Conservation (phyloP, 2,113 vertebrate genomes). For the Acanthisitta chloris region DNA sequence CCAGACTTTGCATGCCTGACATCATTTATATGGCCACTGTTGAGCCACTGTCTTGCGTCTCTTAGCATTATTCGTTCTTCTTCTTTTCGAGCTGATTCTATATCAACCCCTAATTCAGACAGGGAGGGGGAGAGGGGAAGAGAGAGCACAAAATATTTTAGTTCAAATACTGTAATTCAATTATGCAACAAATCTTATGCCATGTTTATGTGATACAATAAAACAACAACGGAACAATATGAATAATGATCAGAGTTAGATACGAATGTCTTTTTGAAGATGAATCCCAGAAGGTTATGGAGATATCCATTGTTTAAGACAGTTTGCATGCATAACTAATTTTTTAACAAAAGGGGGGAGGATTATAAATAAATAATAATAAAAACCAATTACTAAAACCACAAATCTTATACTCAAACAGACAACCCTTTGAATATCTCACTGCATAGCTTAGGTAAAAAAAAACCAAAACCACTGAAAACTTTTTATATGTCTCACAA, state of each 20-base stretch:
- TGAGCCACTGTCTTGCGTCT: slow-evolving; percentile 96
- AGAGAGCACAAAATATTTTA: background rate
- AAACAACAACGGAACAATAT: background rate
- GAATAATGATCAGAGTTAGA: background rate
- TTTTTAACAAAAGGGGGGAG: background rate
- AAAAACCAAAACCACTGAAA: background rate
- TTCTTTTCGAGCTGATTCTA: slow-evolving; percentile 96
- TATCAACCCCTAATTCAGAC: slow-evolving; percentile 85
- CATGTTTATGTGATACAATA: background rate
- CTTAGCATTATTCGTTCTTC: slow-evolving; percentile 96
- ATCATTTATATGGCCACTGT: slow-evolving; percentile 95
- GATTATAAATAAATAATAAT: background rate
- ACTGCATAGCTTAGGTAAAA: background rate
- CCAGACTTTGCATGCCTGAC: slow-evolving; percentile 93
- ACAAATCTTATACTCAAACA: background rate
- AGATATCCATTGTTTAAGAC: background rate
- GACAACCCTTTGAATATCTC: background rate
- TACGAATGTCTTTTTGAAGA: background rate
- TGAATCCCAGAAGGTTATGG: background rate
- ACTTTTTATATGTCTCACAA: background rate
- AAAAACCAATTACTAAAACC: background rate
- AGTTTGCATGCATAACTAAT: background rate
- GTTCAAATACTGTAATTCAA: background rate
- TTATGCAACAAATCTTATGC: background rate
- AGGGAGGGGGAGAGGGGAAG: background rate